Percentiles rank a stretch among this genome's conserved stretches.
These are phyloP conservation scores for Tinea trinotella DNA, from an alignment of 2,888 invertebrate genomes.

Conservation along the genomic window DNA sequence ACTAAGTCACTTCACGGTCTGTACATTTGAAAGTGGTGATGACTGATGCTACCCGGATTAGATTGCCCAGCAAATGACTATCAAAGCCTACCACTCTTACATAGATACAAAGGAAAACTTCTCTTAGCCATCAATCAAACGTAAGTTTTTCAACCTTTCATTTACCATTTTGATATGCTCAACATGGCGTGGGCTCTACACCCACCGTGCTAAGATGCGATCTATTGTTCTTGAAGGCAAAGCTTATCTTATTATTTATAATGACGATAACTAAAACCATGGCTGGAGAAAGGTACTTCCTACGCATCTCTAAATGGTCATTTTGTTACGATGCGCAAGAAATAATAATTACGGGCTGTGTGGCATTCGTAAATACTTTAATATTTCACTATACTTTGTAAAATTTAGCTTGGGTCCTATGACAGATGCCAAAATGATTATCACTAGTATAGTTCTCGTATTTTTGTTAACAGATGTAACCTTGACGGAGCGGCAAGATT, in stretches of 20 bases:
- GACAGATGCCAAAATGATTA: no score
- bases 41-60: no score
- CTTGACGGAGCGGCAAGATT: no score
- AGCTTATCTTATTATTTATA: constrained; percentile 13
- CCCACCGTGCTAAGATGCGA: constrained; percentile 3
- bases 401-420: no score
- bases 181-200: not conserved
- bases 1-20: no score
- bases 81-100: not conserved
- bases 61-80: no score
- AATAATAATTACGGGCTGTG: not conserved
- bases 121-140: not conserved
- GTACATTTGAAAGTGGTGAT: no score
- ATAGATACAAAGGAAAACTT: not conserved
- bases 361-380: no score
- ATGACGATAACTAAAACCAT: constrained; percentile 3
- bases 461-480: no score
- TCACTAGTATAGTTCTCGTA: no score
- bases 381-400: no score
- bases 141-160: not conserved
- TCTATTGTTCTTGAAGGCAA: constrained; percentile 7
- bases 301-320: constrained; percentile 5
- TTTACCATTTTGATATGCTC: not conserved
- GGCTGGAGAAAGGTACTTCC: not conserved
- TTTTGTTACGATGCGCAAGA: not conserved